Conservation (phyloP, 37 sponge, comb jelly and placozoan genomes). For the Lycopodina hypogea region DNA sequence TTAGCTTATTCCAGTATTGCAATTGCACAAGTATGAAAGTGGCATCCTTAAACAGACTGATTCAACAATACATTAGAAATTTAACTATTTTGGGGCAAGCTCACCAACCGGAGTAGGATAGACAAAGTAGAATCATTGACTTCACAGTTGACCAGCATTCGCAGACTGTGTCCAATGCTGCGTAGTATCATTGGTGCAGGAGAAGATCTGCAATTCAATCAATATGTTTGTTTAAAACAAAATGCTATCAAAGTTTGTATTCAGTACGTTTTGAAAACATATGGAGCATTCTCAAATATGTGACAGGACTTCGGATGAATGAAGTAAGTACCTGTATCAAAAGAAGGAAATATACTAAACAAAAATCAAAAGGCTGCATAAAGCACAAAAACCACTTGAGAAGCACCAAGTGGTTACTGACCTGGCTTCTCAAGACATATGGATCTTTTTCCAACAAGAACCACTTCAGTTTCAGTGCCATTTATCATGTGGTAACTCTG, state of each 20-base stretch:
- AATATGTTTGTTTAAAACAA: no score
- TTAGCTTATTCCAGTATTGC: no score
- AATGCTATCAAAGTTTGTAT: no score
- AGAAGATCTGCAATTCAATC: slow-evolving; percentile 25
- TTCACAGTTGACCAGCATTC: background rate
- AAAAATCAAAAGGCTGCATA: no score
- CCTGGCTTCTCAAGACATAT: slow-evolving; percentile 70
- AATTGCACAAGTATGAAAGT: no score
- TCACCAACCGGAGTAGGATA: background rate
- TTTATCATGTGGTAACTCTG: background rate
- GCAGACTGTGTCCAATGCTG: slow-evolving; percentile 26
- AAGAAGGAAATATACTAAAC: no score
- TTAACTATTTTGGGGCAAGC: no score
- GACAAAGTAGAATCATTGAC: background rate
- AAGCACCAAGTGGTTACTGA: background rate
- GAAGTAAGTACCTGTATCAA: slow-evolving; percentile 41
- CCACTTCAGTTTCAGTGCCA: background rate
- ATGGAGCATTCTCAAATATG: slow-evolving; percentile 56
- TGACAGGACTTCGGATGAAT: slow-evolving; percentile 72
- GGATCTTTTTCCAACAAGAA: background rate
- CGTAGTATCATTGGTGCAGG: slow-evolving; percentile 30
- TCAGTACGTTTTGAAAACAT: slow-evolving; percentile 63
- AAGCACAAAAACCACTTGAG: background rate
- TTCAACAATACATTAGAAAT: no score
- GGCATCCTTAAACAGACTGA: no score